Conservation (phyloP, 2,888 invertebrate species). For the Deroplatys truncata region DNA sequence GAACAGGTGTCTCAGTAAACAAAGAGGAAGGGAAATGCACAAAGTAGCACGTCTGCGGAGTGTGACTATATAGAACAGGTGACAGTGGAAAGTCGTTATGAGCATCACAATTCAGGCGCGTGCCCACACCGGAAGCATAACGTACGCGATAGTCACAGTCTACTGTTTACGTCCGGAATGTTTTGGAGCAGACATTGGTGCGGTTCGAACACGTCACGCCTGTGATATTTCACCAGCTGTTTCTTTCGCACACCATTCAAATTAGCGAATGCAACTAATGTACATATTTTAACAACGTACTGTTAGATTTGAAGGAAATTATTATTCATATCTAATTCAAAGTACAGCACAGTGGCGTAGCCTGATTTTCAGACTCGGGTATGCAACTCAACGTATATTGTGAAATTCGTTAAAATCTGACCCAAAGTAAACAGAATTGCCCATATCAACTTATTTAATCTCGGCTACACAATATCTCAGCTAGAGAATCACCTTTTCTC, state of each 20-base stretch:
- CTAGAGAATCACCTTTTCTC: no score
- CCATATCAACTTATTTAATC: no score
- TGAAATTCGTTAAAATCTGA: no score
- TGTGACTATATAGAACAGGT: background rate
- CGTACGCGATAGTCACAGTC: background rate
- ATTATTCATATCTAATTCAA: no score
- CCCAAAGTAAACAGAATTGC: no score
- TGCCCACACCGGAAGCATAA: background rate
- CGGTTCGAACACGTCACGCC: background rate
- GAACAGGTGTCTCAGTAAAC: background rate
- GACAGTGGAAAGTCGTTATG: background rate
- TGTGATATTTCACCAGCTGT: background rate
- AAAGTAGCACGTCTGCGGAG: background rate
- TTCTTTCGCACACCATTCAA: background rate
- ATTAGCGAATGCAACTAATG: background rate
- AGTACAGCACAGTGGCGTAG: no score
- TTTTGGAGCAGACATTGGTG: no score
- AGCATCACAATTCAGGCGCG: background rate
- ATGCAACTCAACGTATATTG: no score
- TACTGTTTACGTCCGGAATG: background rate
- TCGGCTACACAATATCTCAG: no score
- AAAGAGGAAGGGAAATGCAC: background rate
- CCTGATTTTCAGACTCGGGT: no score
- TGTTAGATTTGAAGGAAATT: no score
- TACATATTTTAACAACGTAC: no score